Evolutionary conservation across 2,113 vertebrate species (phyloP), one percentile per base, ranked within the genome.

Genomic region (Donacobius atricapilla): DNA sequence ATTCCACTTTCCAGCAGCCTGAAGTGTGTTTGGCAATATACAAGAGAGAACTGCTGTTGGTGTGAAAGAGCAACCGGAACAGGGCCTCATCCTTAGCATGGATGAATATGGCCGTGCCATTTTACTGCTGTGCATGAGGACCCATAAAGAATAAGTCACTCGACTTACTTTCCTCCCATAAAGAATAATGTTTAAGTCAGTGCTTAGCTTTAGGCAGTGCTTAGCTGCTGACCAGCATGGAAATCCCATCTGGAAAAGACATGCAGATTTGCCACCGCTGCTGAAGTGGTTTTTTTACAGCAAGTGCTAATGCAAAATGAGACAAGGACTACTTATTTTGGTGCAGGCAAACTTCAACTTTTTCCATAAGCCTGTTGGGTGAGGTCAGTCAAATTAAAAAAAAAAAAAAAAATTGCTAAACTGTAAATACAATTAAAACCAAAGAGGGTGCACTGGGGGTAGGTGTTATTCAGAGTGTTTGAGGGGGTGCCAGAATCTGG

Each of bases 1-100:
- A 88, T 83, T 81, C 79, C 60, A 78, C 68, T 83, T 89, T 87
- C 72, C 72, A 82, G 64, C 37, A 90, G 83, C 61, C 73, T 61
- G 45, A 91, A 89, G 58, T 60, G 20, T 92, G 76, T 97, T 96
- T 87, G 72, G 61, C 88, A 93, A 88, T 68, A 94, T 5, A 45
- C n/a, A 89, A 73, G 77, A 86, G 45, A 83, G 80, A 96, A 39
- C 28, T 75, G 53, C 48, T 87, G 83, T 0, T 87, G 53, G 20
- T 71, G 82, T 86, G 85, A 96, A 95, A 77, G 47, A 56, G 37
- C 90, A 78, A 3, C 37, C 70, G 79, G 91, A 85, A 24, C 57
- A 72, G 14, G 27, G 18, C 21, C 19, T 48, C 64, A 84, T 76
- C 69, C 53, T 33, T 81, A 35, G 20, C 42, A 39, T 1, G 83